These are phyloP conservation scores for Hyaena hyaena DNA, from an alignment of 2,113 vertebrate species.

Conservation along the genomic window DNA sequence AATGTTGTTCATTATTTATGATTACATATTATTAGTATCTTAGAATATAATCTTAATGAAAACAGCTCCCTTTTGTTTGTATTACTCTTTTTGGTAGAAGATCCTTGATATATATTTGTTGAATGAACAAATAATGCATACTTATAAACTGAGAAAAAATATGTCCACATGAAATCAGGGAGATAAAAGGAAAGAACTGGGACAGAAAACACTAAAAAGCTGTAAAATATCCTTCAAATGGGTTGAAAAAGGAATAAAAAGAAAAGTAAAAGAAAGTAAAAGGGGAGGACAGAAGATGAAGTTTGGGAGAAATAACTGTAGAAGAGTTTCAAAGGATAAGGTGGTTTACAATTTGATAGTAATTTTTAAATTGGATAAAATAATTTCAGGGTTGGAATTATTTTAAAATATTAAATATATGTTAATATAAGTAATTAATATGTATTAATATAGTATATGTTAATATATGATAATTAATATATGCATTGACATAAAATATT, in stretches of 20 bases:
- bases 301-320: not conserved
- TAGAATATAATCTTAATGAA: slow-evolving; percentile 11
- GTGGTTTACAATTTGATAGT: not conserved
- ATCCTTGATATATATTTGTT: not conserved
- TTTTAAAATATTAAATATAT: not conserved
- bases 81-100: not conserved
- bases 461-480: not conserved
- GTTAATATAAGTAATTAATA: not conserved
- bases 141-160: not conserved
- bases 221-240: not conserved
- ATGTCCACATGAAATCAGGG: not conserved
- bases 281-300: not conserved
- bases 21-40: not conserved
- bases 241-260: not conserved
- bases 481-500: not conserved
- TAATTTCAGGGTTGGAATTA: not conserved
- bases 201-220: not conserved
- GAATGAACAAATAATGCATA: not conserved
- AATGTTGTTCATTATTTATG: not conserved
- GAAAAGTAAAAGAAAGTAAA: not conserved
- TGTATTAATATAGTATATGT: not conserved
- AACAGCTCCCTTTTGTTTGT: not conserved
- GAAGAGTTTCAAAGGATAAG: not conserved
- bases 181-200: not conserved
- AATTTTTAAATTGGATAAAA: not conserved